Evolutionary conservation across 2,888 invertebrate species (phyloP).

Genomic region (Microplitis deprimator): DNA sequence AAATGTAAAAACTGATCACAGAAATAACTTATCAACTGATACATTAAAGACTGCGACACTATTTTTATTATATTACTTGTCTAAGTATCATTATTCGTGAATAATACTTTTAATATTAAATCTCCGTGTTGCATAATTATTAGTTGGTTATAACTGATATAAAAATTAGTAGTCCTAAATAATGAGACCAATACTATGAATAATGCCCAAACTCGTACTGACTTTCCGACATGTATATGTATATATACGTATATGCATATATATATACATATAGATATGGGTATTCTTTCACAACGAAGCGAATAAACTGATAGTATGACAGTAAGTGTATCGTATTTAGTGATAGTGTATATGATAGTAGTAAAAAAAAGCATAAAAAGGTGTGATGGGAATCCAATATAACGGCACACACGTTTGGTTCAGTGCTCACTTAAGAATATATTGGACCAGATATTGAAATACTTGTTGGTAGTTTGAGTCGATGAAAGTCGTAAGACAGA

Average conservation of each 20-base stretch:
- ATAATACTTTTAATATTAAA: too few relatives aligned
- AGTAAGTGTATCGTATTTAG: neutral
- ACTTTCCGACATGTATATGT: too few relatives aligned
- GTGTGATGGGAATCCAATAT: slow-evolving; percentile 64
- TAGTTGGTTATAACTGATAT: too few relatives aligned
- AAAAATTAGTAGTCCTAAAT: too few relatives aligned
- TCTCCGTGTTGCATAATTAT: too few relatives aligned
- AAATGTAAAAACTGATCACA: neutral
- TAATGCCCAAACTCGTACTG: too few relatives aligned
- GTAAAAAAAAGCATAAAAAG: slow-evolving; percentile 25
- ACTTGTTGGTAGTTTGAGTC: slow-evolving; percentile 70
- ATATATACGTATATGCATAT: too few relatives aligned
- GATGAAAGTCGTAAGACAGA: slow-evolving; percentile 49
- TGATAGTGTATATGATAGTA: neutral
- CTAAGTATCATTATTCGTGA: too few relatives aligned
- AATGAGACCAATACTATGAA: too few relatives aligned
- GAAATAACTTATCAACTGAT: neutral
- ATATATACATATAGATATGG: too few relatives aligned
- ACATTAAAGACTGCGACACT: too few relatives aligned
- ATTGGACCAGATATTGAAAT: slow-evolving; percentile 70
- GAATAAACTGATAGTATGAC: neutral
- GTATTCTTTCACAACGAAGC: neutral
- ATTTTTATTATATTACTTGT: too few relatives aligned
- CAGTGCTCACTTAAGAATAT: slow-evolving; percentile 60
- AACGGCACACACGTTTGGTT: slow-evolving; percentile 66